phyloP scores from a whole-genome alignment of 1,140 invertebrate genomes.

The Pseudomyrmex dendroicus region DNA sequence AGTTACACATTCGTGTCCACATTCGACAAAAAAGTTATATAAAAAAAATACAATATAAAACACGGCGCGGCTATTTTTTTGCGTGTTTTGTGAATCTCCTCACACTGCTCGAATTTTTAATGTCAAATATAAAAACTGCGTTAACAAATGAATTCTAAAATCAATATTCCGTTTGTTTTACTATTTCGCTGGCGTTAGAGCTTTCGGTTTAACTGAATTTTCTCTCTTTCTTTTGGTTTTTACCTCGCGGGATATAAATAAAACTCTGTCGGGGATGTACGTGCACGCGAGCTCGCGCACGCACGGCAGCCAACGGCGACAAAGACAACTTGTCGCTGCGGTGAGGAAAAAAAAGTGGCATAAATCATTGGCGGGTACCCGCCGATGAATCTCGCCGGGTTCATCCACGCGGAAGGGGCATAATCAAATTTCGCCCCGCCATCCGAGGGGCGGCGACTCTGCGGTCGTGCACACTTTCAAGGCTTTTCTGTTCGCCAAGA shows the following conservation, averaged over 20 bases:
- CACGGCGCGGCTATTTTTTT: background rate
- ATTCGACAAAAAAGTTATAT: constrained; percentile 20
- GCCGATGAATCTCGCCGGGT: constrained; percentile 67
- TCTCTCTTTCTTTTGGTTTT: background rate
- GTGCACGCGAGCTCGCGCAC: background rate
- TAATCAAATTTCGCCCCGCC: constrained; percentile 75
- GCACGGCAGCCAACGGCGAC: constrained; percentile 34
- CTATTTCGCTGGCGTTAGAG: background rate
- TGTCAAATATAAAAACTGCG: background rate
- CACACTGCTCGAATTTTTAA: background rate
- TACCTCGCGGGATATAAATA: background rate
- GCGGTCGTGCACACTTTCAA: constrained; percentile 73
- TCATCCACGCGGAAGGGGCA: constrained; percentile 73
- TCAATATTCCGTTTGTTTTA: no score
- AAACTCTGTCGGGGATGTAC: constrained; percentile 11
- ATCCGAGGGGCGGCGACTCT: constrained; percentile 75
- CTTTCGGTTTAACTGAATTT: background rate
- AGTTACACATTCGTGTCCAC: constrained; percentile 5
- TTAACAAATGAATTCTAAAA: background rate
- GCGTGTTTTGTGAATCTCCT: no score
- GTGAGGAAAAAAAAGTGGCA: constrained; percentile 57
- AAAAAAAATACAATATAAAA: constrained; percentile 6
- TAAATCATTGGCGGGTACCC: constrained; percentile 69
- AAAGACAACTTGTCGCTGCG: constrained; percentile 70
- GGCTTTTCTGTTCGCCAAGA: constrained; percentile 68